These are phyloP conservation scores for Drosophila atripex DNA, from an alignment of 2,888 invertebrate genomes.

Conservation along the genomic window DNA sequence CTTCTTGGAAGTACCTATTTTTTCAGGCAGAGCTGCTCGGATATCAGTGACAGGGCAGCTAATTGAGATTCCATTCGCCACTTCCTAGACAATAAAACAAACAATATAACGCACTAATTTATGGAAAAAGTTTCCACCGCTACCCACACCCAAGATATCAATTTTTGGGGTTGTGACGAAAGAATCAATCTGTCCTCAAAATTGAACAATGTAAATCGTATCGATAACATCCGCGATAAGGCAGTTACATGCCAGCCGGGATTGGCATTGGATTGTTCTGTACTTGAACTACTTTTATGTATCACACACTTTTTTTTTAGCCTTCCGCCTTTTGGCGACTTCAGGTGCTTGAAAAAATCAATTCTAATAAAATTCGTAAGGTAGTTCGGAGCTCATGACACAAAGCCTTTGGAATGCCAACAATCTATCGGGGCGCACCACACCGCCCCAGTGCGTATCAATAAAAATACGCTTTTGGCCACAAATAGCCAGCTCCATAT, in stretches of 20 bases:
- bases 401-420: constrained; percentile 73
- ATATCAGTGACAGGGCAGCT: constrained; percentile 5
- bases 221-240: constrained; percentile 43
- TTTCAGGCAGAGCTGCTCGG: background rate
- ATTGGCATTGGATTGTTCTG: constrained; percentile 30
- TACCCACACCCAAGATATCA: constrained; percentile 11
- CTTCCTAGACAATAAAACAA: constrained; percentile 31
- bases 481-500: constrained; percentile 8
- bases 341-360: constrained; percentile 18
- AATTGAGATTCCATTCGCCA: constrained; percentile 36
- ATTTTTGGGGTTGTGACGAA: constrained; percentile 30
- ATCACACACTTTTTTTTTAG: background rate
- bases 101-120: constrained; percentile 15
- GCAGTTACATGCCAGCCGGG: constrained; percentile 37
- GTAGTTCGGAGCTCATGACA: constrained; percentile 67
- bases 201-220: constrained; percentile 46
- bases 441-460: constrained; percentile 38
- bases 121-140: constrained; percentile 28
- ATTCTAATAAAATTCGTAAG: constrained; percentile 50
- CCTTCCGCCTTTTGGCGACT: constrained; percentile 29
- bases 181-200: constrained; percentile 31
- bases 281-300: constrained; percentile 47
- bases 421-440: constrained; percentile 22
- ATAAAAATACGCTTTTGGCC: constrained; percentile 46
- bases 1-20: background rate